Evolutionary conservation across 2,888 invertebrate genomes (phyloP), one percentile per base, ranked within the genome.

Genomic region (Oegoconia quadripuncta): DNA sequence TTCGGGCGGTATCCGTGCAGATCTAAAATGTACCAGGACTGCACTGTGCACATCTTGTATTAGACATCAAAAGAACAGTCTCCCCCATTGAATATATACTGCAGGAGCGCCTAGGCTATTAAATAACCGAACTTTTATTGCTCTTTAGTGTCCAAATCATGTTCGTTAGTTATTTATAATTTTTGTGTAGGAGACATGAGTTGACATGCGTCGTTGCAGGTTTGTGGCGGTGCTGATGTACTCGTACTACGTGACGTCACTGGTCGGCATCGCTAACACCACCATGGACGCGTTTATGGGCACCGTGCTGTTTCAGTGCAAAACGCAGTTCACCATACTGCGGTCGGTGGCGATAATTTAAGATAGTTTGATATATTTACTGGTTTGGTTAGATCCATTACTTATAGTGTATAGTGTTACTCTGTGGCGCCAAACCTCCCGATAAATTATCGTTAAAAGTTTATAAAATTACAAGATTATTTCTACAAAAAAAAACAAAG

Each of bases 271-370:
- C 32, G 84, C 82, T n/a, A 86, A 86, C 52, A 87, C 86, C 14
- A 82, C 82, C 3, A 83, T 81, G 82, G 86, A 87, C 37, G 84
- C 83, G 0, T 80, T 86, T 47, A 67, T 86, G 37, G 83, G 73
- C 1, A 74, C 82, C n/a, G 47, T 84, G 6, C 62, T 86, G 14
- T 61, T 61, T 40, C 83, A 80, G 50, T 79, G 75, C 53, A 68
- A 74, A 44, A 74, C 75, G 7, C 83, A 86, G 36, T 55, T 86
- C 1, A 60, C 45, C 3, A 79, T 84, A 12, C 46, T 84, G 14
- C 62, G 81, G 86, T 79, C 4, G 34, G 50, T 41, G 3, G 3
- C 3, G 5, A 20, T 20, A 8, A 4, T 6, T 20, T n/a, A n/a
- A 8, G 20, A 20, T 20, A 20, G 4, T 8, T 6, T 20, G 8